These are phyloP conservation scores for Colletes latitarsis DNA, from an alignment of 1,140 invertebrate genomes.

Conservation along the genomic window DNA sequence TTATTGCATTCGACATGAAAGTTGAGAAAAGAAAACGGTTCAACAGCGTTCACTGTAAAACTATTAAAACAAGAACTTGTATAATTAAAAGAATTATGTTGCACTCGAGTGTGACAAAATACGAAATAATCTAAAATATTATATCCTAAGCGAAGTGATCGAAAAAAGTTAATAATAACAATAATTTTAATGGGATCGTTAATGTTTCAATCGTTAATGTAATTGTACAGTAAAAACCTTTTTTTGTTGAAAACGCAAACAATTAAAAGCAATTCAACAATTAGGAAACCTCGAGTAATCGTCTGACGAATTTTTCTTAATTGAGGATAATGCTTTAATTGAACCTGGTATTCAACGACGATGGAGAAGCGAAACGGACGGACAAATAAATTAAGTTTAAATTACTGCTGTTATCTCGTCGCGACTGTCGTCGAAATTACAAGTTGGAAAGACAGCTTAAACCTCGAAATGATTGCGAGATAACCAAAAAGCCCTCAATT, in stretches of 20 bases:
- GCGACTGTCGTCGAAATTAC: constrained; percentile 17
- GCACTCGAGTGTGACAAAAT: too few species aligned
- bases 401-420: background rate
- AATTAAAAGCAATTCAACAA: background rate
- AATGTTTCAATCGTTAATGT: too few species aligned
- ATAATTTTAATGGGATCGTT: too few species aligned
- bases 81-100: background rate
- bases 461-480: constrained; percentile 27
- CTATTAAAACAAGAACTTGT: background rate
- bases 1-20: background rate
- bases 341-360: background rate
- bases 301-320: constrained; percentile 1
- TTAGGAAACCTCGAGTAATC: background rate
- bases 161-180: too few species aligned
- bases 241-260: too few species aligned
- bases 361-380: too few species aligned
- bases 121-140: too few species aligned
- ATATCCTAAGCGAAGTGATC: too few species aligned
- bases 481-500: constrained; percentile 30
- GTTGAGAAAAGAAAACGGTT: background rate
- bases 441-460: background rate
- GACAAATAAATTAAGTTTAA: constrained; percentile 14
- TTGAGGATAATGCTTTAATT: constrained; percentile 9
- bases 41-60: too few species aligned
- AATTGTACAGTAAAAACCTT: too few species aligned